phyloP scores from a whole-genome alignment of 2,113 vertebrate species.

The Echinops telfairi region DNA sequence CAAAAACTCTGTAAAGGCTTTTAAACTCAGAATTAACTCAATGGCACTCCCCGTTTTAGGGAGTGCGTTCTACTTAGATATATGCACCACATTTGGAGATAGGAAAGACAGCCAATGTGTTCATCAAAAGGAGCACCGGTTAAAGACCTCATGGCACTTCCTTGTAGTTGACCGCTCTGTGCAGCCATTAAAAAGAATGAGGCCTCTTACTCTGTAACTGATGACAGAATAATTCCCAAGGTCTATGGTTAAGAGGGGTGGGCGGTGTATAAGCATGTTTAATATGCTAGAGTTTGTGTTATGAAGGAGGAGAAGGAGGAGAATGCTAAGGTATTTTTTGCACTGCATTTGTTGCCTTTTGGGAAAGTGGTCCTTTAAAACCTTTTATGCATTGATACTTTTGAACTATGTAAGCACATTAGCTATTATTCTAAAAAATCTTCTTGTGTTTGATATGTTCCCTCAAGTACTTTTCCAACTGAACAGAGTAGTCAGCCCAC shows the following conservation, averaged over 20 bases:
- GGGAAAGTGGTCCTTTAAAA: not conserved
- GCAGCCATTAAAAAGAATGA: not conserved
- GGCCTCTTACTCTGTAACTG: not conserved
- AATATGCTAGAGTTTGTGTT: not conserved
- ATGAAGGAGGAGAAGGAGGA: not conserved
- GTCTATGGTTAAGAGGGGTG: not conserved
- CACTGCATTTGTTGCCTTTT: not conserved
- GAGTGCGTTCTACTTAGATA: not conserved
- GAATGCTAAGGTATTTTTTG: not conserved
- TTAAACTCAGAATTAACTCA: no score
- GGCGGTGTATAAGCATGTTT: not conserved
- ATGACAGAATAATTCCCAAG: conserved; percentile 3
- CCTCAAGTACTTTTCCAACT: not conserved
- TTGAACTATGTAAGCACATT: not conserved
- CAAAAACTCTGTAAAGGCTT: no score
- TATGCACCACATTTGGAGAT: not conserved
- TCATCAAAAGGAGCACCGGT: not conserved
- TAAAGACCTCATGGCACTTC: not conserved
- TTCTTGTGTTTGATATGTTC: not conserved
- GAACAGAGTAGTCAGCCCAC: not conserved
- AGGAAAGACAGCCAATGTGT: not conserved
- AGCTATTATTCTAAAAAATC: not conserved
- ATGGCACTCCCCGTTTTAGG: no score
- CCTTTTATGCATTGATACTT: conserved; percentile 18
- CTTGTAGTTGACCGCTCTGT: not conserved